phyloP scores from a whole-genome alignment of 1,140 invertebrate genomes.

The Zaprionus africanus region DNA sequence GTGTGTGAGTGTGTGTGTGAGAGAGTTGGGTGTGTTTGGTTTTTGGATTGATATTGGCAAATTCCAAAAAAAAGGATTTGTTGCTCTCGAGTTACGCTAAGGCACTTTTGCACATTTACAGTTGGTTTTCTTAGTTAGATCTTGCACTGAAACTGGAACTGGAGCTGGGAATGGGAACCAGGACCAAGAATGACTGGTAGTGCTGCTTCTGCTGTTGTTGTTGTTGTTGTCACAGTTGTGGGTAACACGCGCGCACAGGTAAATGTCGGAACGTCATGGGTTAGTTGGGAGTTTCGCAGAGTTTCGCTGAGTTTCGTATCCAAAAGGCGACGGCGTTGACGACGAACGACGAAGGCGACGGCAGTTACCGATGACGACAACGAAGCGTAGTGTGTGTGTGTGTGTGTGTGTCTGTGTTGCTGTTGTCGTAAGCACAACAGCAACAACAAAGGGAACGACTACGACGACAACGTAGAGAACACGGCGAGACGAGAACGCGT shows the following conservation, averaged over 20 bases:
- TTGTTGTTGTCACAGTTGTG: slow-evolving; percentile 35
- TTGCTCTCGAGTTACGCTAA: slow-evolving; percentile 33
- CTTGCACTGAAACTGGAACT: slow-evolving; percentile 7
- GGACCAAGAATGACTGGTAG: slow-evolving; percentile 1
- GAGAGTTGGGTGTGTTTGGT: neutral
- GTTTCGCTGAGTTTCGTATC: slow-evolving; percentile 58
- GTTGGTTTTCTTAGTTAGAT: slow-evolving; percentile 25
- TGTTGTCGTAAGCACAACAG: slow-evolving; percentile 43
- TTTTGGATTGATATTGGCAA: slow-evolving; percentile 1
- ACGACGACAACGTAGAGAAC: slow-evolving; percentile 17
- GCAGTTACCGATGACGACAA: slow-evolving; percentile 38
- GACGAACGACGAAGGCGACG: slow-evolving; percentile 38
- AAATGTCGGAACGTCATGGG: slow-evolving; percentile 45
- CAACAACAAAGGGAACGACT: slow-evolving; percentile 22
- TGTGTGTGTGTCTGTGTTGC: slow-evolving; percentile 19
- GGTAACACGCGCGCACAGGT: slow-evolving; percentile 56
- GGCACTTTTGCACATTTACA: slow-evolving; percentile 60
- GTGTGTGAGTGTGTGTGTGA: neutral
- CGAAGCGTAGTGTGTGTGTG: slow-evolving; percentile 14
- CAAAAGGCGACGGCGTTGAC: slow-evolving; percentile 54
- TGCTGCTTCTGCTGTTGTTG: slow-evolving; percentile 18
- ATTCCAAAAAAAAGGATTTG: neutral
- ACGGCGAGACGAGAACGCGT: slow-evolving; percentile 46
- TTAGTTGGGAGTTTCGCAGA: slow-evolving; percentile 28
- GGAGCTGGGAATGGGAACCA: neutral